Evolutionary conservation across 2,113 vertebrate species (phyloP), one percentile per base, ranked within the genome.

Genomic region (Dinomys branickii): DNA sequence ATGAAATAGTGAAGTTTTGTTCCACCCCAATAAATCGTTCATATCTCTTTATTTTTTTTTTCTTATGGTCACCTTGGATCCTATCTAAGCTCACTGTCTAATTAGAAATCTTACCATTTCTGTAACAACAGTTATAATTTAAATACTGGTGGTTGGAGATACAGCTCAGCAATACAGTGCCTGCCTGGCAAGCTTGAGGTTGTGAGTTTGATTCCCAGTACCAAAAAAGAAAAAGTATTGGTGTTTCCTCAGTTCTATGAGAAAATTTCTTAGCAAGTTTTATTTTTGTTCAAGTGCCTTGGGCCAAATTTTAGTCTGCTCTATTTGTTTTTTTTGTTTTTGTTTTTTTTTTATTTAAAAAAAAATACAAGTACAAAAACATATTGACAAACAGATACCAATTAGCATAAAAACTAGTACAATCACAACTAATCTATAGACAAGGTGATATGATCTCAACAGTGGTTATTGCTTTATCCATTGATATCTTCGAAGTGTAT

Each of bases 41-140:
- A 73, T 92, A 47, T 22, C 58, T 94, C 86, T 91, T 44, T 91
- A n/a, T 7, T 44, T 61, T 24, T 28, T 44, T 33, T 54, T 26
- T 14, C 26, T 61, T 65, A 85, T 71, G 22, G 19, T 84, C 44
- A 75, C 90, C 44, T 38, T 93, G 30, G 30, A 67, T 87, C 7
- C 7, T 90, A 59, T 88, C 17, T 84, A 58, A 94, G 19, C 56
- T 95, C 28, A 82, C 3, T 87, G 67, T 86, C 71, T 95, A 80
- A 90, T 88, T 95, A 91, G 81, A 20, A 97, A 95, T 91, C 20
- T 94, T 95, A 54, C 3, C 4, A 81, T 91, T 93, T 97, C 58
- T 96, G 12, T 84, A 67, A 84, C 58, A 85, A 22, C 47, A 87
- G 30, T 86, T 96, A n/a, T 96, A 90, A 63, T 69, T 69, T 58